Base-by-base conservation (phyloP, 2,888 invertebrate genomes). In the Petrolisthes cinctipes region DNA sequence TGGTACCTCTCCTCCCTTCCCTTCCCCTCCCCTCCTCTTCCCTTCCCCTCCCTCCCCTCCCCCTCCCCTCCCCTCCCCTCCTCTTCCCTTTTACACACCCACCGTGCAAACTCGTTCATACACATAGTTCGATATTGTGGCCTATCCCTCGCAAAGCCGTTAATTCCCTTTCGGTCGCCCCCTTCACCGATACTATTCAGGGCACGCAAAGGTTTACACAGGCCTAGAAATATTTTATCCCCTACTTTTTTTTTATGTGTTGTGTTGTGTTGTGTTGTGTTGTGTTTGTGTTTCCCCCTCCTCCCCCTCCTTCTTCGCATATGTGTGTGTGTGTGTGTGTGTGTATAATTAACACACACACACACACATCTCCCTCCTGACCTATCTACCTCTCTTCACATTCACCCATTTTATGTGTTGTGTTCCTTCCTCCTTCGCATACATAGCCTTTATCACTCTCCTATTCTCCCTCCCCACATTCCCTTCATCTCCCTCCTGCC, bases 371-470 rank as follows among this genome's bases (percentile, higher is more conserved):
- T 14, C 61, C 61, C 61, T 61, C 61, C 7, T 73, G 11, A 3
- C 61, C 1, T 37, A 75, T n/a, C 20, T 37, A 75, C 75, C 20
- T 37, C 9, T n/a, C 20, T 75, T 17, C 75, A 1, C 17, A 17
- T 2, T 75, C 75, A 1, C 17, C 37, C 75, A 23, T 17, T n/a
- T 11, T 75, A 37, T 1, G 37, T 37, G 37, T 37, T 37, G 37
- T 37, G 37, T 37, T 37, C 37, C 37, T 37, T 37, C 37, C 37
- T 37, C 37, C 37, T 37, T 37, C n/a, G n/a, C n/a, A n/a, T n/a
- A n/a, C n/a, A n/a, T n/a, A n/a, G n/a, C n/a, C 75, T 75, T n/a
- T 75, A 23, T n/a, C 75, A 23, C 75, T n/a, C 75, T 75, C 37
- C 37, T 61, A 11, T 17, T 17, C 9, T 61, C 61, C 61, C 17